Conservation (phyloP, 2,113 vertebrate species). For the Lonchura striata region DNA sequence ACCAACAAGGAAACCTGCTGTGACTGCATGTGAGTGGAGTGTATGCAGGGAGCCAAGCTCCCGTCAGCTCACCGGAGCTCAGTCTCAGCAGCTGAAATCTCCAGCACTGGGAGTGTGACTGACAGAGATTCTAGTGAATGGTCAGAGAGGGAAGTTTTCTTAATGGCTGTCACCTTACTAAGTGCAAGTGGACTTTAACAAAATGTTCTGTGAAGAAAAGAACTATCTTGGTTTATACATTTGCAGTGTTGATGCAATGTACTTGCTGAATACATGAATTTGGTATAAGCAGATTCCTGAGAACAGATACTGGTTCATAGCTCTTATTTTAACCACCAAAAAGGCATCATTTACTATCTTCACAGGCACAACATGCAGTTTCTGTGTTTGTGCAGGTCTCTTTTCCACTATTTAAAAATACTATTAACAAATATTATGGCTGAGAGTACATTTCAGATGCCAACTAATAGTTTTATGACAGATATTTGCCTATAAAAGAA, state of each 20-base stretch:
- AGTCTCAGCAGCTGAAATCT: not conserved
- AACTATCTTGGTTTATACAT: not conserved
- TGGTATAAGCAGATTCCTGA: not conserved
- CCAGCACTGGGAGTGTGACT: not conserved
- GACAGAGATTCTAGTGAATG: not conserved
- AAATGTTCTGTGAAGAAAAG: not conserved
- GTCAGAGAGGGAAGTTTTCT: not conserved
- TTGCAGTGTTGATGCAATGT: not conserved
- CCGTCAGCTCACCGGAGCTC: rapidly evolving
- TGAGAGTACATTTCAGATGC: not conserved
- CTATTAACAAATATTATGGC: not conserved
- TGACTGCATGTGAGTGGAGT: no score
- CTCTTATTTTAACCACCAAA: not conserved
- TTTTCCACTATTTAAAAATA: not conserved
- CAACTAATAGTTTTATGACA: not conserved
- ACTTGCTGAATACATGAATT: rapidly evolving
- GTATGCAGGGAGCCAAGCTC: not conserved
- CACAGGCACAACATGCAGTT: not conserved
- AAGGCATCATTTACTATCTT: not conserved
- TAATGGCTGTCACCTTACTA: rapidly evolving
- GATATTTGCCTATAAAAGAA: not conserved
- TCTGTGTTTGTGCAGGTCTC: not conserved
- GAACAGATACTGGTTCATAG: not conserved
- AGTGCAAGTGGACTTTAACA: not conserved
- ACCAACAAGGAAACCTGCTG: not conserved